These are phyloP conservation scores for Apoderus coryli DNA, from an alignment of 2,888 invertebrate genomes.

Conservation along the genomic window DNA sequence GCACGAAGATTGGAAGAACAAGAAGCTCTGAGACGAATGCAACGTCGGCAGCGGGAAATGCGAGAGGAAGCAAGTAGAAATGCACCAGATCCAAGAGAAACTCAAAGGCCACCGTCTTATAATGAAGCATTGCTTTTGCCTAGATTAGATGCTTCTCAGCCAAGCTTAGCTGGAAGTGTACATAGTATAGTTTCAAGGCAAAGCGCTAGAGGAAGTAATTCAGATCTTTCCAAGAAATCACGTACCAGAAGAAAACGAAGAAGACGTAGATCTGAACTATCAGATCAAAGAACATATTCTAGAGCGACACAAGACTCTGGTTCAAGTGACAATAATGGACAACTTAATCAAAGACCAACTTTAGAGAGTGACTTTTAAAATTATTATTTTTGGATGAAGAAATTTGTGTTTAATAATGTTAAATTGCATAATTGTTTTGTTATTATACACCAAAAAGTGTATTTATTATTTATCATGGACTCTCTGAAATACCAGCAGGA, in stretches of 20 bases:
- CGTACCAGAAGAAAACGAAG: constrained; percentile 23
- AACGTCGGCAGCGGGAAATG: constrained; percentile 31
- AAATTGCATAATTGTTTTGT: no score
- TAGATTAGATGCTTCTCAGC: constrained; percentile 45
- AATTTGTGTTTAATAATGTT: no score
- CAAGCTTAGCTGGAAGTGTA: constrained; percentile 30
- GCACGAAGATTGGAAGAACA: constrained; percentile 42
- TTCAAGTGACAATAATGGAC: no score
- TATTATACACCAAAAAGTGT: no score
- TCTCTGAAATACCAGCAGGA: no score
- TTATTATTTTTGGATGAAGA: no score
- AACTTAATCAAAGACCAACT: no score
- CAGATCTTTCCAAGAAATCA: constrained; percentile 23
- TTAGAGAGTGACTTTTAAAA: no score
- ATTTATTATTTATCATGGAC: no score
- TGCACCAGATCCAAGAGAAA: constrained; percentile 53
- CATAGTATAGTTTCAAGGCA: constrained; percentile 24
- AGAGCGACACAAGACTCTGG: no score
- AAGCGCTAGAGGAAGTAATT: constrained; percentile 22
- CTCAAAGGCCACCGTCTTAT: constrained; percentile 57
- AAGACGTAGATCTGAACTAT: no score
- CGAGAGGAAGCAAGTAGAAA: constrained; percentile 33
- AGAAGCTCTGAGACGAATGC: constrained; percentile 36
- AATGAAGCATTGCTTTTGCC: constrained; percentile 66
- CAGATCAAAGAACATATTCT: no score